Base-by-base conservation (phyloP, 2,797 vertebrate genomes). In the Apodemus agrarius region DNA sequence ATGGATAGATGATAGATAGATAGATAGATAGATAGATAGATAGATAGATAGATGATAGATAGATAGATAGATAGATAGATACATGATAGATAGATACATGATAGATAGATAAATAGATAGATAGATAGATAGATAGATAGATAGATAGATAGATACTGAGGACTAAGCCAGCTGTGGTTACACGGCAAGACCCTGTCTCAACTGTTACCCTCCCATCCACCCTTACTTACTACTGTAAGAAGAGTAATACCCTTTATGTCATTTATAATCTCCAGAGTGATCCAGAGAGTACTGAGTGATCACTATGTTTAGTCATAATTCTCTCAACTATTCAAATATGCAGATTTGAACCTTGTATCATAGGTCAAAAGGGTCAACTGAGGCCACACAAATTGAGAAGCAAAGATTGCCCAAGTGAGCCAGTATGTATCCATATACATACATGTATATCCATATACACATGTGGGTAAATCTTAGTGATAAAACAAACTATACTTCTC, bases 341-440 rank as follows among this genome's bases (percentile, higher is more conserved):
- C 43, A 91, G 57, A 94, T 93, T 82, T 92, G 76, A 94, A 82
- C 59, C 9, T 95, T 24, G 0, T 21, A 34, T 12, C 79, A 43
- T 78, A 93, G 57, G 74, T 94, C 81, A 97, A 72, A 85, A 93
- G 26, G n/a, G 76, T 93, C 59, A 81, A 52, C n/a, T 24, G 74
- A 59, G 52, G 43, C n/a, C 81, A 89, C 65, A 46, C 67, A 89
- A 91, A 92, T n/a, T 59, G 46, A 92, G 6, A 49, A 72, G 11
- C 65, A 43, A 89, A 65, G 37, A 87, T 91, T 79, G 9, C 59
- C 19, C 84, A 90, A 61, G n/a, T 24, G 72, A 93, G 65, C 5
- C 29, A 49, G 65, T 90, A 87, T 63, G 61, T 19, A 93, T 43
- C 8, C 12, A 29, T 90, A 29, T 83, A 85, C 6, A 6, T n/a